Percentiles rank a stretch among this genome's conserved stretches.
Evolutionary conservation across 2,888 invertebrate species (phyloP).

Genomic region (Malthinus flaveolus): DNA sequence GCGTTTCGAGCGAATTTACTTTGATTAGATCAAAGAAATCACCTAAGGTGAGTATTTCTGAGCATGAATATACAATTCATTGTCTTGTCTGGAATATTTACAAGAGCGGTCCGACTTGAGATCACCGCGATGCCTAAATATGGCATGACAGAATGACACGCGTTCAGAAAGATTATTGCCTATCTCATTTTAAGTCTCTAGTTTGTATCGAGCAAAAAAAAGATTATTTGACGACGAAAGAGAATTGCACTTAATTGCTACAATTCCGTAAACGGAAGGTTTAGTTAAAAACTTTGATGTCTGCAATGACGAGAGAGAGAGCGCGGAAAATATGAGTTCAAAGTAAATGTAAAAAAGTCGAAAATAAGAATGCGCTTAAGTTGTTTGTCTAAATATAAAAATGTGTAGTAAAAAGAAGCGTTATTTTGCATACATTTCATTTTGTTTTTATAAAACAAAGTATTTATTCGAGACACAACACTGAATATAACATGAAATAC

Average conservation of each 20-base stretch:
- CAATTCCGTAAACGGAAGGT: too few relatives aligned
- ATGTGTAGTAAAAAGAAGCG: constrained; percentile 6
- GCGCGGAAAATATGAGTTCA: too few relatives aligned
- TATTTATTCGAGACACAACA: constrained; percentile 54
- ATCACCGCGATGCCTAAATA: constrained; percentile 36
- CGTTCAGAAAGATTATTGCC: constrained; percentile 45
- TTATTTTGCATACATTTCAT: constrained; percentile 19
- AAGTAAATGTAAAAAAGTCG: too few relatives aligned
- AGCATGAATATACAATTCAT: constrained; percentile 29
- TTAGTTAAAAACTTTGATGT: too few relatives aligned
- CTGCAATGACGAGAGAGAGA: too few relatives aligned
- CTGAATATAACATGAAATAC: constrained; percentile 57
- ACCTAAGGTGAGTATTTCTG: constrained; percentile 28
- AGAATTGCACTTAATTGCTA: not conserved
- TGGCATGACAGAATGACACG: constrained; percentile 38
- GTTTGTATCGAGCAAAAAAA: not conserved
- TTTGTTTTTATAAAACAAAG: constrained; percentile 33
- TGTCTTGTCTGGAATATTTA: constrained; percentile 32
- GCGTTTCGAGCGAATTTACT: not conserved
- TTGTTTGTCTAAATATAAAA: constrained; percentile 1
- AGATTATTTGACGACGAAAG: not conserved
- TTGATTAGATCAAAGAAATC: constrained; percentile 25
- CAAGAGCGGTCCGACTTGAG: constrained; percentile 30
- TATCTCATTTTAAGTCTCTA: constrained; percentile 27
- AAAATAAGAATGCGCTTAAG: too few relatives aligned